phyloP scores from a whole-genome alignment of 2,113 vertebrate genomes.

The Trogon melanurus region DNA sequence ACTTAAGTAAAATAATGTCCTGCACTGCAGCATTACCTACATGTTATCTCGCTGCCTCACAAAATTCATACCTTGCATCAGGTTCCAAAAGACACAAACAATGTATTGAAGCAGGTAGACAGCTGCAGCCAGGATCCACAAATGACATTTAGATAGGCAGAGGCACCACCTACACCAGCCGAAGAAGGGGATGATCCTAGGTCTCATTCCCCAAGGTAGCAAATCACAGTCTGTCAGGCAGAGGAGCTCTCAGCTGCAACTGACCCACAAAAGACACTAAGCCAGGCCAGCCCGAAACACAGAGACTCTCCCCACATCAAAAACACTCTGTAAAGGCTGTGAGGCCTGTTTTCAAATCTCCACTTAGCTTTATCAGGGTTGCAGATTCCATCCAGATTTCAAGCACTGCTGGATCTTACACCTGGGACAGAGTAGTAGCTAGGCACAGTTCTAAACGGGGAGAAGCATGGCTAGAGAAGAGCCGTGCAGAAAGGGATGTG shows the following conservation, averaged over 20 bases:
- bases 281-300: background rate
- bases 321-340: background rate
- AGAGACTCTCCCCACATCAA: background rate
- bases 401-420: background rate
- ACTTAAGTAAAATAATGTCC: background rate
- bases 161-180: background rate
- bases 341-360: background rate
- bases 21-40: background rate
- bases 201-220: background rate
- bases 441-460: background rate
- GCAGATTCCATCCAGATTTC: background rate
- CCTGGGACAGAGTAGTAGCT: background rate
- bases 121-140: background rate
- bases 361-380: background rate
- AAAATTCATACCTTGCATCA: background rate
- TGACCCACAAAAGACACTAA: background rate
- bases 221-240: background rate
- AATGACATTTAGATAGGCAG: background rate
- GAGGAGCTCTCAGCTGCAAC: background rate
- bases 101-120: background rate
- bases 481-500: background rate
- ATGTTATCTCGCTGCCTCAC: background rate
- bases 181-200: background rate
- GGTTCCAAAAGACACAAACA: background rate
- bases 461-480: background rate